These are phyloP conservation scores for Oxytorus armatus DNA, from an alignment of 2,888 invertebrate species.

Conservation along the genomic window DNA sequence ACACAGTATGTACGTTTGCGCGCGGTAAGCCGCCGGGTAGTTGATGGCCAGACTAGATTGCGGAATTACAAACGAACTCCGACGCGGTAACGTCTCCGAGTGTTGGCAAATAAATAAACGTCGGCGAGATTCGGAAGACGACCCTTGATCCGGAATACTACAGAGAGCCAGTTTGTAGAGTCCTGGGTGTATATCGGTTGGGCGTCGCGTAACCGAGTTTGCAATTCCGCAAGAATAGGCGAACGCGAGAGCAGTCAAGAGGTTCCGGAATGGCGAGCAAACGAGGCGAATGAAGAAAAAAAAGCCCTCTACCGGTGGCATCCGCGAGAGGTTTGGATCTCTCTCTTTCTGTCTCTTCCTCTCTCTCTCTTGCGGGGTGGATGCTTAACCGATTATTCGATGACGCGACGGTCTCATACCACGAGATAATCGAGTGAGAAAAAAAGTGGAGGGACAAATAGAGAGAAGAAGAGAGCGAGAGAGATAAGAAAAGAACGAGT, in stretches of 20 bases:
- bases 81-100: constrained; percentile 66
- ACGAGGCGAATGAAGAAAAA: constrained; percentile 41
- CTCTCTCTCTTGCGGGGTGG: constrained; percentile 33
- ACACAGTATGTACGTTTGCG: too few relatives aligned
- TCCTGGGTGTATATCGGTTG: constrained; percentile 35
- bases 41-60: constrained; percentile 53
- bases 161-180: constrained; percentile 40
- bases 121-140: constrained; percentile 64
- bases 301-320: constrained; percentile 30
- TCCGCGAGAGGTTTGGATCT: constrained; percentile 14
- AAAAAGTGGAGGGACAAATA: not conserved
- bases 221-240: constrained; percentile 52
- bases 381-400: constrained; percentile 64
- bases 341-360: constrained; percentile 34
- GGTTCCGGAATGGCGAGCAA: constrained; percentile 55
- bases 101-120: constrained; percentile 65
- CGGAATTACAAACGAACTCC: constrained; percentile 53
- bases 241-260: constrained; percentile 13
- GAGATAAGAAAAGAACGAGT: constrained; percentile 6
- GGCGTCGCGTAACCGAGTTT: constrained; percentile 58
- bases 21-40: not conserved
- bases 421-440: constrained; percentile 26
- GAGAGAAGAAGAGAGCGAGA: not conserved
- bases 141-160: constrained; percentile 64
- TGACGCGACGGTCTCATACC: constrained; percentile 58